Percentiles rank a stretch among this genome's conserved stretches.
These are phyloP conservation scores for Augochlora pura DNA, from an alignment of 1,140 invertebrate species.

Conservation along the genomic window DNA sequence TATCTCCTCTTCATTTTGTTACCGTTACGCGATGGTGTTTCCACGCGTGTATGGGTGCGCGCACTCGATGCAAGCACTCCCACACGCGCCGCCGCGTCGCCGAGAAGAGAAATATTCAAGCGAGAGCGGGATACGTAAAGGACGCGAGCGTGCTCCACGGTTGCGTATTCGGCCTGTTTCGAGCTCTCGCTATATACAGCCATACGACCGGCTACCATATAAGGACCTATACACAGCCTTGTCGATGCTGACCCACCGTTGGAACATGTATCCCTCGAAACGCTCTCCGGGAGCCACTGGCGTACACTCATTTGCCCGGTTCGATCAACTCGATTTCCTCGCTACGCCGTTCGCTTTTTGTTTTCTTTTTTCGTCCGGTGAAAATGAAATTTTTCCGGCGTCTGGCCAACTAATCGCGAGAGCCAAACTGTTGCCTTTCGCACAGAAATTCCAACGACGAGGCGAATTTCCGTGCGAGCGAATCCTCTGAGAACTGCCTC, in stretches of 20 bases:
- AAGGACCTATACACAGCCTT: conserved; percentile 67
- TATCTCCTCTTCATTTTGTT: conserved; percentile 49
- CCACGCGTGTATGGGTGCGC: not conserved
- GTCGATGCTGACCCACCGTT: conserved; percentile 65
- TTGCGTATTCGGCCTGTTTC: conserved; percentile 65
- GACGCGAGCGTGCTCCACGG: conserved; percentile 44
- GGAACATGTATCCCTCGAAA: conserved; percentile 59
- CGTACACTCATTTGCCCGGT: conserved; percentile 1
- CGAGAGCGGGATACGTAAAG: conserved; percentile 45
- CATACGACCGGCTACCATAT: conserved; percentile 63
- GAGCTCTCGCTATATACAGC: conserved; percentile 60
- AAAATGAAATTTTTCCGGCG: too few species aligned
- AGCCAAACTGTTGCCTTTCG: too few species aligned
- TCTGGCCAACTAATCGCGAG: too few species aligned
- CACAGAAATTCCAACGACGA: too few species aligned
- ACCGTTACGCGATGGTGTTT: conserved; percentile 47
- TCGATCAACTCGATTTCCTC: not conserved
- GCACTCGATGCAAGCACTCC: conserved; percentile 23
- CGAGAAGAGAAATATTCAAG: conserved; percentile 17
- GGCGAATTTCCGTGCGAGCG: too few species aligned
- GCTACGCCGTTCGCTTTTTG: too few species aligned
- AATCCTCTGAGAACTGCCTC: too few species aligned
- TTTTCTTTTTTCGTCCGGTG: too few species aligned
- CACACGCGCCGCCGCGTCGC: conserved; percentile 10
- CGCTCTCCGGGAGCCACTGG: conserved; percentile 32